Base-by-base conservation (phyloP, 1,140 invertebrate genomes). In the Zaprionus inermis region DNA sequence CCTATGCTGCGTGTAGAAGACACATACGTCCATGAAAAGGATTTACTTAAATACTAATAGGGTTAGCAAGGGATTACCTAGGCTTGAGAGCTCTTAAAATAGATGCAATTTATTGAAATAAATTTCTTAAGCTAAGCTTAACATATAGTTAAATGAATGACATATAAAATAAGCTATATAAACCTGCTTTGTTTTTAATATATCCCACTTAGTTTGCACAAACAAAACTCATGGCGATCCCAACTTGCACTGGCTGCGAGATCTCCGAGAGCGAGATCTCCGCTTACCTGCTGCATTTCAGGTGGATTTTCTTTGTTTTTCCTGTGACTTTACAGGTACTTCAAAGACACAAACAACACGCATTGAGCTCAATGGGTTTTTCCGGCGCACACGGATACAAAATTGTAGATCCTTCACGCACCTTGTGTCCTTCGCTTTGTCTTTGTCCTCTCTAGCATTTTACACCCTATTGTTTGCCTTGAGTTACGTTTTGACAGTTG, bases 401-500 rank as follows among this genome's bases (percentile, higher is more conserved):
- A 28, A 79, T 86, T 76, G 56, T 41, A 4, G 4, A n/a, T 49
- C 9, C 58, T 58, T 41, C 57, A 46, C 38, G 38, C 52, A 49
- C 74, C 63, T 72, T 60, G 69, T 44, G 51, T 36, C 36, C 61
- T 38, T 49, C 63, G 9, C 44, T 46, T 61, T 70, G 57, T 63
- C 24, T 32, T 85, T 85, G 64, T 74, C 61, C 63, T 83, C 70
- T 66, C 58, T 64, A 12, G 44, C 52, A 71, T 66, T 72, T 72
- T 60, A 72, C 68, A 66, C 55, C 66, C 72, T 60, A 66, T 79
- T 79, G 79, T 73, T 79, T 70, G 61, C 10, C 44, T 20, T 59
- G 46, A 78, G 76, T 60, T 78, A 56, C 67, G 78, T 84, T 89
- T 89, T 78, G 84, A 89, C 84, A 89, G 77, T 75, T 78, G 74